Percentiles rank a stretch among this genome's conserved stretches.
Evolutionary conservation across 1,140 invertebrate species (phyloP).

Genomic region (Hyposmocoma kahamanoa): DNA sequence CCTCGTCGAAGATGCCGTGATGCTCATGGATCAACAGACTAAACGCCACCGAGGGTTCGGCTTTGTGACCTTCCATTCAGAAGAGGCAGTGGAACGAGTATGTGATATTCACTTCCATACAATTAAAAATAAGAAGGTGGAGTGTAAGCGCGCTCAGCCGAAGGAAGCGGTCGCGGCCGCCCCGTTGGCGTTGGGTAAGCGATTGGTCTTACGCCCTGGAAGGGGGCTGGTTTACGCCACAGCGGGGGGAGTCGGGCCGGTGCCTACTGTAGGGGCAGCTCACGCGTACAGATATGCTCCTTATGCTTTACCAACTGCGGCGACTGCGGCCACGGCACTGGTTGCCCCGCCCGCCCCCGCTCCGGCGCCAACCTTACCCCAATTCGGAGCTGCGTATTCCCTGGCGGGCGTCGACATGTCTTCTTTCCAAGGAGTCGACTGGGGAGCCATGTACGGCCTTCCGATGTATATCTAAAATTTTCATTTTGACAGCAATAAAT

Average conservation of each 20-base stretch:
- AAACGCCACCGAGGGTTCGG: constrained; percentile 93
- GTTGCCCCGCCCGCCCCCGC: constrained; percentile 73
- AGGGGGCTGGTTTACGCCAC: constrained; percentile 43
- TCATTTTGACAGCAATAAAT: constrained; percentile 1
- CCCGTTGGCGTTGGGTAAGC: constrained; percentile 62
- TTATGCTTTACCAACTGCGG: constrained; percentile 71
- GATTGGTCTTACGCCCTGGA: constrained; percentile 55
- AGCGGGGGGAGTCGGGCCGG: constrained; percentile 45
- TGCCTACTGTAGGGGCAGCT: constrained; percentile 27
- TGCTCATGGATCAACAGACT: constrained; percentile 96
- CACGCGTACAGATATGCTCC: constrained; percentile 80
- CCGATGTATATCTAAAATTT: constrained; percentile 89
- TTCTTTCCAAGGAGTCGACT: constrained; percentile 91
- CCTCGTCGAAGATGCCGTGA: constrained; percentile 93
- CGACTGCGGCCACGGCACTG: constrained; percentile 64
- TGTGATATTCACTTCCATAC: constrained; percentile 95
- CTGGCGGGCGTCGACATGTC: constrained; percentile 93
- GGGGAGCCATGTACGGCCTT: constrained; percentile 92
- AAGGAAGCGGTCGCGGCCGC: constrained; percentile 87
- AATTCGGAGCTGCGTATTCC: constrained; percentile 85
- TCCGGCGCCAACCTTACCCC: constrained; percentile 74
- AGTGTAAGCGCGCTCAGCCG: constrained; percentile 94
- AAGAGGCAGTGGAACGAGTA: constrained; percentile 92
- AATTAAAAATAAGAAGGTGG: constrained; percentile 94
- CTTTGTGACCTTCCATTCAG: constrained; percentile 93